phyloP scores from a whole-genome alignment of 2,888 invertebrate species.

The Ochropleura plecta region DNA sequence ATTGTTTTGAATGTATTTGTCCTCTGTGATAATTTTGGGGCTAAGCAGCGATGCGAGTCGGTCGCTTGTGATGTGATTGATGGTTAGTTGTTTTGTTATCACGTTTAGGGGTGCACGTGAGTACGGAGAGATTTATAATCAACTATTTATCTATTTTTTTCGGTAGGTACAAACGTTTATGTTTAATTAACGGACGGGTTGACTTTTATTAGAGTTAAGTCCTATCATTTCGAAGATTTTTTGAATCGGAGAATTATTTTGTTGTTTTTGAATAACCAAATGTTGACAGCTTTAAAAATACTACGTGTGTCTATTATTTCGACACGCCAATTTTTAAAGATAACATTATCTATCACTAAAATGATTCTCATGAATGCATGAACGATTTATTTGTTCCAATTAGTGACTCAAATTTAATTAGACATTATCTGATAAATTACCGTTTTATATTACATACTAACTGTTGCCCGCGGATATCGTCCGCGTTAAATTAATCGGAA shows the following conservation, averaged over 20 bases:
- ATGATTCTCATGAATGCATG: slow-evolving; percentile 12
- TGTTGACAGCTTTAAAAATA: background rate
- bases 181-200: background rate
- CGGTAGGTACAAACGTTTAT: slow-evolving; percentile 10
- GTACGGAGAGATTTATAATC: slow-evolving; percentile 18
- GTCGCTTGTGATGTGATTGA: slow-evolving; percentile 3
- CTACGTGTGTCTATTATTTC: background rate
- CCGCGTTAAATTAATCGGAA: too few relatives aligned
- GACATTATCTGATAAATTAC: slow-evolving; percentile 33
- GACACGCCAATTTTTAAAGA: slow-evolving; percentile 13
- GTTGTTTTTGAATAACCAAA: background rate
- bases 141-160: background rate
- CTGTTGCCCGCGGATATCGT: too few relatives aligned
- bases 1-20: slow-evolving; percentile 22
- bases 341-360: slow-evolving; percentile 20
- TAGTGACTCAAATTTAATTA: slow-evolving; percentile 47
- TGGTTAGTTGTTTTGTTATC: slow-evolving; percentile 31
- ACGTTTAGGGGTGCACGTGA: slow-evolving; percentile 29
- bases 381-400: slow-evolving; percentile 37
- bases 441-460: slow-evolving; percentile 2
- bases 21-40: slow-evolving; percentile 26
- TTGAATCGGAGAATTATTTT: background rate
- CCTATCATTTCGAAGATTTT: background rate
- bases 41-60: slow-evolving; percentile 19
- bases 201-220: background rate